phyloP scores from a whole-genome alignment of 2,888 invertebrate species.

The Parnassius glacialis region DNA sequence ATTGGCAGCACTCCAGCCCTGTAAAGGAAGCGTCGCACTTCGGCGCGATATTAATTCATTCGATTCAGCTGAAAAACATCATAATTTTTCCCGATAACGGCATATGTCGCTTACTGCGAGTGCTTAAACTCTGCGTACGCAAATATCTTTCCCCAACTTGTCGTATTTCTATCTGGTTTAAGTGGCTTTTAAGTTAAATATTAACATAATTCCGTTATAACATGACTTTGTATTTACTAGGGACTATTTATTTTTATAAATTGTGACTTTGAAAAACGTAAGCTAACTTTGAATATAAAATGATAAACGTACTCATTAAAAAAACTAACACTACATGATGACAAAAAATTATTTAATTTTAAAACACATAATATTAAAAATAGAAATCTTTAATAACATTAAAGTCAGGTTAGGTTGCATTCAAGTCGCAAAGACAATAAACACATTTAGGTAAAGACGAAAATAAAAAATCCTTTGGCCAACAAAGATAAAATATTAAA shows the following conservation, averaged over 20 bases:
- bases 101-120: constrained; percentile 48
- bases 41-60: constrained; percentile 60
- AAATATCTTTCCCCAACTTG: constrained; percentile 28
- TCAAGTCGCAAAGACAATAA: constrained; percentile 8
- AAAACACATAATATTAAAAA: too few relatives aligned
- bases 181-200: constrained; percentile 17
- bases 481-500: constrained; percentile 42
- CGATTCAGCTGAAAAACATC: constrained; percentile 71
- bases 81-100: constrained; percentile 62
- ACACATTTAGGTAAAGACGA: constrained; percentile 5
- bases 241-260: not conserved
- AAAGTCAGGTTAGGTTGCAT: not conserved
- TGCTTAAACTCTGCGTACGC: constrained; percentile 42
- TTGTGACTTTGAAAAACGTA: not conserved
- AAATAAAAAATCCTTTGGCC: constrained; percentile 6
- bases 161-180: constrained; percentile 10
- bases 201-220: not conserved
- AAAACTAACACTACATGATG: too few relatives aligned
- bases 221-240: not conserved
- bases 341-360: too few relatives aligned
- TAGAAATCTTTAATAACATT: not conserved
- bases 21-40: constrained; percentile 50
- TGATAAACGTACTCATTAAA: too few relatives aligned
- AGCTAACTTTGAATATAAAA: too few relatives aligned
- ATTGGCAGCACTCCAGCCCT: constrained; percentile 69